phyloP scores from a whole-genome alignment of 2,797 vertebrate genomes.

The Sebastes steindachneri region DNA sequence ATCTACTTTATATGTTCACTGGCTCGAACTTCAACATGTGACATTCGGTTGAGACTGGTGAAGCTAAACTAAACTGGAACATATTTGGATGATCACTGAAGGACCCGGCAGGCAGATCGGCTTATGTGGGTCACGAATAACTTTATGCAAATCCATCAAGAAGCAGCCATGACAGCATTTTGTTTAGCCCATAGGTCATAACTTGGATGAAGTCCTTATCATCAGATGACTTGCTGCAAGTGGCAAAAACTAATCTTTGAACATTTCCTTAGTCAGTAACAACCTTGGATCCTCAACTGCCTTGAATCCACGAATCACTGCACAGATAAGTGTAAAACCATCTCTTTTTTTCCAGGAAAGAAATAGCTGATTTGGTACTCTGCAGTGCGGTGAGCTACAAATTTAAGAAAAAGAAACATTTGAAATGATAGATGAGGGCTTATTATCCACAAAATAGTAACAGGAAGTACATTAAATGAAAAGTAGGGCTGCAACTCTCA shows the following conservation, averaged over 20 bases:
- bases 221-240: neutral
- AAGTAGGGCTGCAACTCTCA: neutral
- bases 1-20: constrained; percentile 5
- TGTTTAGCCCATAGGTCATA: constrained; percentile 56
- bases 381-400: neutral
- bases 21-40: neutral
- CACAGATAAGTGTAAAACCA: neutral
- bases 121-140: constrained; percentile 24
- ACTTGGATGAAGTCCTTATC: constrained; percentile 35
- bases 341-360: neutral
- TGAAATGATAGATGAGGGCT: neutral
- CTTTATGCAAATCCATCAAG: constrained; percentile 42
- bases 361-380: neutral
- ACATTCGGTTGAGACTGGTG: neutral
- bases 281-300: constrained; percentile 6
- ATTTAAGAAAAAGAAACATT: neutral
- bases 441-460: neutral
- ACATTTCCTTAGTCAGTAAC: constrained; percentile 29
- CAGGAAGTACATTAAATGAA: neutral
- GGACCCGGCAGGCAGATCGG: constrained; percentile 5
- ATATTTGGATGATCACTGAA: neutral
- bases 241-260: constrained; percentile 32
- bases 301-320: constrained; percentile 1
- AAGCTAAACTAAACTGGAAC: neutral
- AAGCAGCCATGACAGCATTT: constrained; percentile 3